phyloP scores from a whole-genome alignment of 2,113 vertebrate species.

The Myrmecophaga tridactyla region DNA sequence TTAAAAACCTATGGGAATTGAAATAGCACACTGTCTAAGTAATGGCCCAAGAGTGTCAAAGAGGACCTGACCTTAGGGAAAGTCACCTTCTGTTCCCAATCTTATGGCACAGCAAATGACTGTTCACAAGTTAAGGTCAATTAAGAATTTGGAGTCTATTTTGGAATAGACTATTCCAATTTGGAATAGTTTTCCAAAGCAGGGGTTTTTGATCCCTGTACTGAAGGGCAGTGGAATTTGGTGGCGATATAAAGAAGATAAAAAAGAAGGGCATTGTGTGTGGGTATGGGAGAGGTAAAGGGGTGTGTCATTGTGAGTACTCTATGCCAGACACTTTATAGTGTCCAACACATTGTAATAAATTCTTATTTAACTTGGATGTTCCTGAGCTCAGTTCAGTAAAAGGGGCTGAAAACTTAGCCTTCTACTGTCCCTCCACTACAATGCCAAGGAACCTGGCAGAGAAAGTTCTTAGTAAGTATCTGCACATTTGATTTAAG shows the following conservation, averaged over 20 bases:
- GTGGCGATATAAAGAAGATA: not conserved
- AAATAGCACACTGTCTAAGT: not conserved
- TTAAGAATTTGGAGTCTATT: not conserved
- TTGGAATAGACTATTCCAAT: too few species aligned
- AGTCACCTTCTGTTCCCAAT: fast-evolving
- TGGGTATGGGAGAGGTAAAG: not conserved
- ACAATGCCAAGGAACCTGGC: too few species aligned
- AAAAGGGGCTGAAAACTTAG: not conserved
- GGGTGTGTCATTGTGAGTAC: not conserved
- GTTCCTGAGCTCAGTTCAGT: not conserved
- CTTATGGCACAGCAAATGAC: not conserved
- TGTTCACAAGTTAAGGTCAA: not conserved
- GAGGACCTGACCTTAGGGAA: not conserved
- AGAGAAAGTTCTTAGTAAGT: not conserved
- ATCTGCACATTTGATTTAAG: too few species aligned
- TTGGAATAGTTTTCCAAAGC: not conserved
- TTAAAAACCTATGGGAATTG: not conserved
- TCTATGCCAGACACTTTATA: not conserved
- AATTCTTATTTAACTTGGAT: not conserved
- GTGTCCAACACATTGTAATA: fast-evolving
- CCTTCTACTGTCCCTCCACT: not conserved
- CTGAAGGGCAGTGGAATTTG: not conserved
- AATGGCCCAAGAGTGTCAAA: not conserved
- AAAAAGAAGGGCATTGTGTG: not conserved
- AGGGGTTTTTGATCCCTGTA: not conserved